Conservation (phyloP, 2,113 vertebrate genomes). For the Xenopus laevis region DNA sequence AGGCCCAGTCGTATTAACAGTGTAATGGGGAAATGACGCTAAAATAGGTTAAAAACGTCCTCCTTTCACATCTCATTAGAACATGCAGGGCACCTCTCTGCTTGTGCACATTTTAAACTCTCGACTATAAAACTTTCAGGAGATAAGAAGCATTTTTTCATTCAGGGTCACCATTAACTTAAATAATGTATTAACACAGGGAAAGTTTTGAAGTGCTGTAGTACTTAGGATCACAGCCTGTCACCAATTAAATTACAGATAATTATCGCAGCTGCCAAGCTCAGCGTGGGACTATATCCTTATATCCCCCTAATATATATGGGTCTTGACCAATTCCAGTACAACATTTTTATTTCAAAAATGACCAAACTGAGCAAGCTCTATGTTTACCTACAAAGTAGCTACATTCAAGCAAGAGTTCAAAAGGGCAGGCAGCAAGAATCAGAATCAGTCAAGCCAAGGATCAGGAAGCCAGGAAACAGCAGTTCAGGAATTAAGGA, state of each 20-base stretch:
- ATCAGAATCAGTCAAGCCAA: no score
- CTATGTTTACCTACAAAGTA: no score
- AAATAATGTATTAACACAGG: conserved; percentile 91
- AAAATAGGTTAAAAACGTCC: conserved; percentile 58
- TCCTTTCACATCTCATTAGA: conserved; percentile 72
- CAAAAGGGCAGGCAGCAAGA: no score
- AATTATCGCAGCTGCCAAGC: conserved; percentile 79
- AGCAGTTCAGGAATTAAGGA: no score
- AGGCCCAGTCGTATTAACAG: conserved; percentile 52
- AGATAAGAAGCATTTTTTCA: conserved; percentile 92
- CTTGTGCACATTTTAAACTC: conserved; percentile 66
- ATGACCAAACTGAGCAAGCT: not conserved
- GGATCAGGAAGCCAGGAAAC: no score
- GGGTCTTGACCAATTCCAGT: conserved; percentile 67
- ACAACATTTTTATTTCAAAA: conserved; percentile 47
- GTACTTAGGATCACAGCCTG: conserved; percentile 71
- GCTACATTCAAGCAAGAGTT: no score
- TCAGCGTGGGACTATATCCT: conserved; percentile 62
- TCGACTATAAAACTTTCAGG: conserved; percentile 94
- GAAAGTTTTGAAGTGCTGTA: conserved; percentile 68
- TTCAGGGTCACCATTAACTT: conserved; percentile 90
- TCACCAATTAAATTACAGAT: conserved; percentile 89
- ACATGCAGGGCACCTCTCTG: conserved; percentile 57
- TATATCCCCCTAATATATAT: conserved; percentile 66
- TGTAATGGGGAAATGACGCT: conserved; percentile 65